A percentile compares a stretch with the other conserved stretches of the same genome.
Evolutionary conservation across 2,797 vertebrate genomes (phyloP).

Genomic region (Hoplostethus mediterraneus): DNA sequence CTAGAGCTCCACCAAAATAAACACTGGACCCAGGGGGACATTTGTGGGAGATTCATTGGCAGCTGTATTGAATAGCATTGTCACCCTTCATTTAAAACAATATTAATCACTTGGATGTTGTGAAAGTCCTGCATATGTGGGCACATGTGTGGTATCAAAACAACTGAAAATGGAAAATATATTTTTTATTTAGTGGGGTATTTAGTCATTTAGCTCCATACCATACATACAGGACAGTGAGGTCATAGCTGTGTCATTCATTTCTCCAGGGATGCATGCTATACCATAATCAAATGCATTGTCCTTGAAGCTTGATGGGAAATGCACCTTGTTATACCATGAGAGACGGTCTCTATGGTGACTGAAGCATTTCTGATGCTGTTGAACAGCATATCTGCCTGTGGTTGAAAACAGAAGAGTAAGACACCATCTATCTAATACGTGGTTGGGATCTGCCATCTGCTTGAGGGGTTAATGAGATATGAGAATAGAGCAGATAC

Average conservation of each 20-base stretch:
- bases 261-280: slow-evolving; percentile 33
- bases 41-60: slow-evolving; percentile 62
- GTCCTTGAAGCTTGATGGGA: slow-evolving; percentile 8
- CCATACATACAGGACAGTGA: neutral
- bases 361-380: slow-evolving; percentile 7
- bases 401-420: slow-evolving; percentile 18
- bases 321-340: slow-evolving; percentile 29
- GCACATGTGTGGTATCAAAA: slow-evolving; percentile 44
- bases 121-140: slow-evolving; percentile 21
- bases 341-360: slow-evolving; percentile 30
- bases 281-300: slow-evolving; percentile 19
- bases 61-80: slow-evolving; percentile 59
- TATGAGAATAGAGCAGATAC: slow-evolving; percentile 3
- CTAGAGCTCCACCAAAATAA: slow-evolving; percentile 61
- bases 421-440: neutral
- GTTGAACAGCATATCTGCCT: neutral
- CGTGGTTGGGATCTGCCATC: slow-evolving; percentile 8
- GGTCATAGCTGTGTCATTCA: slow-evolving; percentile 28
- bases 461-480: slow-evolving; percentile 10
- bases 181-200: slow-evolving; percentile 27
- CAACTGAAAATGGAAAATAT: slow-evolving; percentile 48
- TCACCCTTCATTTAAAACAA: slow-evolving; percentile 64
- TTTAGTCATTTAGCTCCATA: slow-evolving; percentile 39
- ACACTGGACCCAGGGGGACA: slow-evolving; percentile 46
- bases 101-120: slow-evolving; percentile 55